A percentile compares a stretch with the other conserved stretches of the same genome.
These are phyloP conservation scores for Malurus elegans DNA, from an alignment of 2,113 vertebrate genomes.

Conservation along the genomic window DNA sequence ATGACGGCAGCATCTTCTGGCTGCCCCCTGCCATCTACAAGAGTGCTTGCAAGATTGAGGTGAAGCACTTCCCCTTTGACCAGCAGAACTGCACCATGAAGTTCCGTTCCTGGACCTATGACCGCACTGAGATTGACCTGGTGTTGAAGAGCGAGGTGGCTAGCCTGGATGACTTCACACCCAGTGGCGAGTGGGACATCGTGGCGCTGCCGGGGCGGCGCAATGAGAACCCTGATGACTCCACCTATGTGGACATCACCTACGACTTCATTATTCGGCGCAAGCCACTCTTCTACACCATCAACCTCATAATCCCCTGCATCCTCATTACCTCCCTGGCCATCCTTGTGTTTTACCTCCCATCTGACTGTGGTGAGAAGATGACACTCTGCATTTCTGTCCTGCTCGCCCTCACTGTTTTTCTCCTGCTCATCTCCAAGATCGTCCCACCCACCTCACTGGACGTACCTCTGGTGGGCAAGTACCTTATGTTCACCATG, in stretches of 20 bases:
- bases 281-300: constrained; percentile 95
- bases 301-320: constrained; percentile 95
- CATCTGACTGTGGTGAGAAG: constrained; percentile 94
- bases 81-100: constrained; percentile 97
- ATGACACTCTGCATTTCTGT: constrained; percentile 96
- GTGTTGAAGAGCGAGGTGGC: constrained; percentile 90
- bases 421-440: constrained; percentile 95
- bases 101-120: constrained; percentile 97
- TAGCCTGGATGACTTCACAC: constrained; percentile 94
- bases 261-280: constrained; percentile 95
- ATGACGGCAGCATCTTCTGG: constrained; percentile 97
- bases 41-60: constrained; percentile 94
- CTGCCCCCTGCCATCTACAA: constrained; percentile 95
- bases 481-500: constrained; percentile 99
- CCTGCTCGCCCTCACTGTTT: constrained; percentile 91
- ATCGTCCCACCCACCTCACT: constrained; percentile 93
- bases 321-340: constrained; percentile 93
- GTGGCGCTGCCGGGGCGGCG: constrained; percentile 88
- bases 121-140: constrained; percentile 91
- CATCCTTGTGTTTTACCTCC: constrained; percentile 95
- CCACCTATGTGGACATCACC: constrained; percentile 94
- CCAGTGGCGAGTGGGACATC: constrained; percentile 96
- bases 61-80: constrained; percentile 96
- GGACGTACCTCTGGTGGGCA: constrained; percentile 92
- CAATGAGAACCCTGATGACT: constrained; percentile 89